A percentile compares a stretch with the other conserved stretches of the same genome.
Evolutionary conservation across 1,140 invertebrate species (phyloP).

Genomic region (Zaprionus tsacasi): DNA sequence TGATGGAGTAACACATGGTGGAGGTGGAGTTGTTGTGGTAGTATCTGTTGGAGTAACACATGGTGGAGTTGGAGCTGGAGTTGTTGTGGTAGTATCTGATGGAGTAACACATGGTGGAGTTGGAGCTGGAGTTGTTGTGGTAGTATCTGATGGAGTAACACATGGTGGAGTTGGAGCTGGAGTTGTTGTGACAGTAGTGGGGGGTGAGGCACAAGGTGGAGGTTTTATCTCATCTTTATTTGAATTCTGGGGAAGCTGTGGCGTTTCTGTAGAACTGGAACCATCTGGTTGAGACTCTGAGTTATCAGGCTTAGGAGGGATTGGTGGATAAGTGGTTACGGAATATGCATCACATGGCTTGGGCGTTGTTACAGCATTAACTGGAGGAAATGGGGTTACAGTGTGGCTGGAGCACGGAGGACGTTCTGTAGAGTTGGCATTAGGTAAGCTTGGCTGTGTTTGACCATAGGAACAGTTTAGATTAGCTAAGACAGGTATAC

Average conservation of each 20-base stretch:
- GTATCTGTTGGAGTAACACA: not conserved
- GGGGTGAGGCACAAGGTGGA: not conserved
- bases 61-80: no score
- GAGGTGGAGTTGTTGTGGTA: not conserved
- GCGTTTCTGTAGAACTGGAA: not conserved
- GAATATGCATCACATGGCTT: not conserved
- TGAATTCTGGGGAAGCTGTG: not conserved
- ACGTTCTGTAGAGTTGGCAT: not conserved
- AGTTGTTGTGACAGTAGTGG: not conserved
- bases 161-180: not conserved
- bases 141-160: not conserved
- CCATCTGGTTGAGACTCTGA: not conserved
- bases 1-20: not conserved
- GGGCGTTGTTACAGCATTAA: not conserved
- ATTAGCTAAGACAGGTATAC: not conserved
- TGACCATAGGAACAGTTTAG: not conserved
- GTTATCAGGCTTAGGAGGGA: not conserved
- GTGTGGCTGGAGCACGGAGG: constrained; percentile 21
- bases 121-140: not conserved
- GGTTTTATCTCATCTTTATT: not conserved
- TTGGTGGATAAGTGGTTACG: not conserved
- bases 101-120: not conserved
- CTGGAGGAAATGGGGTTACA: not conserved
- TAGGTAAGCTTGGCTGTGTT: not conserved
- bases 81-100: no score